These are phyloP conservation scores for Noctua janthina DNA, from an alignment of 2,888 invertebrate genomes.

Conservation along the genomic window DNA sequence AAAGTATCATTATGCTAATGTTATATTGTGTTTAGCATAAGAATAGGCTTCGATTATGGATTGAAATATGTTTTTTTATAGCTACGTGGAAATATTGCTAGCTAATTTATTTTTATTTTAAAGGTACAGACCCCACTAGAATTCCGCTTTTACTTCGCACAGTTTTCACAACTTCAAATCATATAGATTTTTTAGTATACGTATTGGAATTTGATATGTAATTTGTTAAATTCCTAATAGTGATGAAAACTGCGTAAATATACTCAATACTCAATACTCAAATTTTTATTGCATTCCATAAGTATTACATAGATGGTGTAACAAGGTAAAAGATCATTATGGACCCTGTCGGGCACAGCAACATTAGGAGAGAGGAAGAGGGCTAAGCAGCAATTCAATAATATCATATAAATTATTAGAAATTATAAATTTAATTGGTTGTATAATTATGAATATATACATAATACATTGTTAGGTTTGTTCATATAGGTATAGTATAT, in stretches of 20 bases:
- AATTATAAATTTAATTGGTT: too few species aligned
- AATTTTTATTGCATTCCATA: too few species aligned
- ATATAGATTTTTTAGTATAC: not conserved
- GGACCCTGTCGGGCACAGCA: too few species aligned
- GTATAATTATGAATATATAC: too few species aligned
- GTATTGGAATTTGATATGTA: not conserved
- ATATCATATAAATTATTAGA: too few species aligned
- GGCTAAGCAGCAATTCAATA: too few species aligned
- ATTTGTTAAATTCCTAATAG: not conserved
- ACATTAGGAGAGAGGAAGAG: too few species aligned
- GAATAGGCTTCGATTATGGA: constrained; percentile 24
- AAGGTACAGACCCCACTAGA: not conserved
- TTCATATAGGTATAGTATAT: too few species aligned
- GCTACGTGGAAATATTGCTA: not conserved
- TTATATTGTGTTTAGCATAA: constrained; percentile 32
- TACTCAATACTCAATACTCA: too few species aligned
- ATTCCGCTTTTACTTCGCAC: not conserved
- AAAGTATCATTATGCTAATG: constrained; percentile 45
- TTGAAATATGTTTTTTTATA: constrained; percentile 5
- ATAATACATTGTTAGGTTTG: too few species aligned
- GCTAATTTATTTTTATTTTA: constrained; percentile 2
- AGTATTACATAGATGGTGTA: too few species aligned
- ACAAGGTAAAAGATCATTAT: too few species aligned
- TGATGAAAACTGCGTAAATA: not conserved
- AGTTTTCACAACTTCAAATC: not conserved